Evolutionary conservation across 1,140 invertebrate species (phyloP).

Genomic region (Ganaspis sp.): DNA sequence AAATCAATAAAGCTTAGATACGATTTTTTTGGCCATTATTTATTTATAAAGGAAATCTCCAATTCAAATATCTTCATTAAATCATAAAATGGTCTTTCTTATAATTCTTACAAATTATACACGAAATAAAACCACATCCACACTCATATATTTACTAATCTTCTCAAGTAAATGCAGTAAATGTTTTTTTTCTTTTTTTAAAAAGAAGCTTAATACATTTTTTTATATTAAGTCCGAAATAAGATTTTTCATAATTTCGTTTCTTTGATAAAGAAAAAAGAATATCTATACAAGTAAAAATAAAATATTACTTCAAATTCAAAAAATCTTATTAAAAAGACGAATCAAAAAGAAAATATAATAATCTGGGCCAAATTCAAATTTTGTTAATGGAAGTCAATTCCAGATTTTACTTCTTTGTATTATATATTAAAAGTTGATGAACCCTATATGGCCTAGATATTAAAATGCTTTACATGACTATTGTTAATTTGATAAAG

Average conservation of each 20-base stretch:
- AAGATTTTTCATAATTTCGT: not conserved
- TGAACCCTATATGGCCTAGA: not conserved
- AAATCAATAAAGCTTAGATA: too few relatives aligned
- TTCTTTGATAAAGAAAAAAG: not conserved
- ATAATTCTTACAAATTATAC: too few relatives aligned
- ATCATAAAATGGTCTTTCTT: too few relatives aligned
- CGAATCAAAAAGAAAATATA: not conserved
- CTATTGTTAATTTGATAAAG: constrained; percentile 1
- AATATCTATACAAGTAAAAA: not conserved
- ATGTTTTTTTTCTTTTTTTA: not conserved
- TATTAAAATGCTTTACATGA: constrained; percentile 20
- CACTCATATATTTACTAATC: not conserved
- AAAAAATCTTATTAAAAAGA: not conserved
- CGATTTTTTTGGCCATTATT: too few relatives aligned
- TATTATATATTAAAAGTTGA: not conserved
- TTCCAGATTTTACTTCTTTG: not conserved
- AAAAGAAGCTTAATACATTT: not conserved
- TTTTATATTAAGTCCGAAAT: not conserved
- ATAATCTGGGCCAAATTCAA: not conserved
- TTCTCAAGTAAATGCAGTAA: not conserved
- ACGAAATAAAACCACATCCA: not conserved
- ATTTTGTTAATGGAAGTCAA: not conserved
- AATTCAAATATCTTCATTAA: too few relatives aligned
- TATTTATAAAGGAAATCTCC: not conserved
- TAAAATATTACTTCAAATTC: not conserved